Conservation (phyloP, 2,888 invertebrate genomes). For the Agrochola macilenta region DNA sequence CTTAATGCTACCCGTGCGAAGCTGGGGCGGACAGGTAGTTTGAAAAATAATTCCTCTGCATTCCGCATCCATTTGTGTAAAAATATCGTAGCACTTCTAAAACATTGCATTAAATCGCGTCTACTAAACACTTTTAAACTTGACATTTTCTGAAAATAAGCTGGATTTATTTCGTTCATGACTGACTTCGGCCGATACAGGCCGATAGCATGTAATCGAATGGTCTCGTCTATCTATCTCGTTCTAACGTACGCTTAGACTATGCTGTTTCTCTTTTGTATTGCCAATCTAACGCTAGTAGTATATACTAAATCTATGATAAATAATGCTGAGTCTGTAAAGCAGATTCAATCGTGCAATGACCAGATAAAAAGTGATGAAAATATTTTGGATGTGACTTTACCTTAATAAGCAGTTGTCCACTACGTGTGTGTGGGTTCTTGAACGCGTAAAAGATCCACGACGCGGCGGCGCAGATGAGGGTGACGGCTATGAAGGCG, state of each 20-base stretch:
- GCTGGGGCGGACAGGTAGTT: too few relatives aligned
- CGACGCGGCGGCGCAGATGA: constrained; percentile 92
- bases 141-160: too few relatives aligned
- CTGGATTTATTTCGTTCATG: too few relatives aligned
- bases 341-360: not conserved
- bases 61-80: too few relatives aligned
- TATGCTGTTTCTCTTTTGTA: not conserved
- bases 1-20: too few relatives aligned
- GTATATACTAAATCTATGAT: too few relatives aligned
- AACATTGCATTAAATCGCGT: too few relatives aligned
- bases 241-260: not conserved
- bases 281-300: not conserved
- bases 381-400: not conserved
- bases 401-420: constrained; percentile 99
- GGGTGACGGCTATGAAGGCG: constrained; percentile 92
- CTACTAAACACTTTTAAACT: too few relatives aligned
- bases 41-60: too few relatives aligned
- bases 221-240: not conserved
- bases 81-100: too few relatives aligned
- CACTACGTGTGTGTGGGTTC: constrained; percentile 98
- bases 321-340: not conserved
- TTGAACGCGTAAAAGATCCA: constrained; percentile 99
- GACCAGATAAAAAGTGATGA: not conserved
- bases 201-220: too few relatives aligned
- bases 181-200: too few relatives aligned